phyloP scores from a whole-genome alignment of 2,888 invertebrate species.

The Ellobium chinense region DNA sequence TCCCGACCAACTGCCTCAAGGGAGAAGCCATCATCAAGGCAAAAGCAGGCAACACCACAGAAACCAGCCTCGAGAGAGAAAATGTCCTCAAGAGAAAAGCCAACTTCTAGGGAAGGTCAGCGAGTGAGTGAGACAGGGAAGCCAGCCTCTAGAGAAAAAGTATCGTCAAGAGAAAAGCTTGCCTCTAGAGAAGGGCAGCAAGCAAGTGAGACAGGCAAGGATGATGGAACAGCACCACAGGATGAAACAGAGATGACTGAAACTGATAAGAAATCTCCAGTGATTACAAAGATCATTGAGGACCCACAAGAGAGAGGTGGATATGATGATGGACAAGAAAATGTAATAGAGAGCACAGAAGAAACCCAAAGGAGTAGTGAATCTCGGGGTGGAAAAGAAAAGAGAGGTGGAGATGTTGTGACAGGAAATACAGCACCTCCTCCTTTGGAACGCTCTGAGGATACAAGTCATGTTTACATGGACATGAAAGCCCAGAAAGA shows the following conservation, averaged over 20 bases:
- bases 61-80: constrained; percentile 21
- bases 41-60: not conserved
- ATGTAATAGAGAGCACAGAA: not conserved
- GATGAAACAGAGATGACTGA: not conserved
- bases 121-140: too few species aligned
- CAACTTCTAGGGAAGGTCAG: not conserved
- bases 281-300: not conserved
- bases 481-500: not conserved
- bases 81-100: not conserved
- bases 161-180: not conserved
- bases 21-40: not conserved
- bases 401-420: not conserved
- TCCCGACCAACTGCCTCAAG: not conserved
- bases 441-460: not conserved
- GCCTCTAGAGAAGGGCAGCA: constrained; percentile 1
- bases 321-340: not conserved
- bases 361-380: not conserved
- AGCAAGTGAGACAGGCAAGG: not conserved
- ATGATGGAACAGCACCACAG: not conserved
- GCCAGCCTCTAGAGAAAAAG: not conserved
- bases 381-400: not conserved
- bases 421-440: not conserved
- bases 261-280: not conserved
- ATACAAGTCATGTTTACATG: not conserved
- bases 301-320: not conserved